Percentiles rank a stretch among this genome's conserved stretches.
These are phyloP conservation scores for Boulengerochromis microlepis DNA, from an alignment of 2,113 vertebrate genomes.

Conservation along the genomic window DNA sequence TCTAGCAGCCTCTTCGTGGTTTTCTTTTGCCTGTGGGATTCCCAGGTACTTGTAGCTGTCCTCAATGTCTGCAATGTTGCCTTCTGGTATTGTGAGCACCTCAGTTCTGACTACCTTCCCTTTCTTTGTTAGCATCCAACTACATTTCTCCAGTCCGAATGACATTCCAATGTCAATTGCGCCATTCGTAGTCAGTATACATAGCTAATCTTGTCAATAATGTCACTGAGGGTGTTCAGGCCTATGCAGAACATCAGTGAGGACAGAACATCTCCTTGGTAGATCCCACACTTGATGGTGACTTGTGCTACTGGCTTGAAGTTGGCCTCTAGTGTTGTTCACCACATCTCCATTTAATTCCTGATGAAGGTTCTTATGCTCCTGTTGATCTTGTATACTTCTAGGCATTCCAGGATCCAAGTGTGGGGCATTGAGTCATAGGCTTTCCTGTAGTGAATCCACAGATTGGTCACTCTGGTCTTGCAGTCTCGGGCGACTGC, in stretches of 20 bases:
- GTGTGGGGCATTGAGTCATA: not conserved
- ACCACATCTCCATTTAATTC: not conserved
- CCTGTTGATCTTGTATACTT: not conserved
- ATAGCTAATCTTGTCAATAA: not conserved
- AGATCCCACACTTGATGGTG: not conserved
- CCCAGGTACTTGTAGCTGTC: not conserved
- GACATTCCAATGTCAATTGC: fast-evolving
- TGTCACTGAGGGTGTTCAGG: not conserved
- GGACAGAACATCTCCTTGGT: fast-evolving
- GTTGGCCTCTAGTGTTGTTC: not conserved
- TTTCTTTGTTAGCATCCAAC: not conserved
- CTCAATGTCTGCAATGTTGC: not conserved
- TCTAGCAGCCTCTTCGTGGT: not conserved
- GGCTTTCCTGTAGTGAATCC: not conserved
- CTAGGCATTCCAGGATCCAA: not conserved
- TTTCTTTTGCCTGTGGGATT: not conserved
- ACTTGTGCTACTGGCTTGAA: not conserved
- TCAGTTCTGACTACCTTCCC: not conserved
- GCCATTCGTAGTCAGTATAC: not conserved
- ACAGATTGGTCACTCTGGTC: not conserved
- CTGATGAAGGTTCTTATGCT: fast-evolving
- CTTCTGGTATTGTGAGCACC: not conserved
- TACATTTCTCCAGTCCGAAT: not conserved
- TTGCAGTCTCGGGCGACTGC: not conserved
- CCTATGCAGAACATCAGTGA: not conserved